phyloP scores from a whole-genome alignment of 2,113 vertebrate genomes.

The Labrus mixtus region DNA sequence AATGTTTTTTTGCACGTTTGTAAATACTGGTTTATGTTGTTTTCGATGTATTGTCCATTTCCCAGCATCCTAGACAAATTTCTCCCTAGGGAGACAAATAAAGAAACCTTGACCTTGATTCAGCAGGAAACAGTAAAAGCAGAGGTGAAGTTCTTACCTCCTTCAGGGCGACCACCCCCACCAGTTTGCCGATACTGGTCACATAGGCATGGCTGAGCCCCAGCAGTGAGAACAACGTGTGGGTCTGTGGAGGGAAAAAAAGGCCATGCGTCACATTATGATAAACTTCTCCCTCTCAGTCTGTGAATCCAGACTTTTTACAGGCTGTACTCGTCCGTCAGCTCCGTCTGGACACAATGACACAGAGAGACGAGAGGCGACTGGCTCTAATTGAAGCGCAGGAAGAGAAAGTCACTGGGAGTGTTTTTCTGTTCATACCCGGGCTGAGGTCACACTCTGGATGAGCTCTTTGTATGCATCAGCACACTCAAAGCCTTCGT shows the following conservation, averaged over 20 bases:
- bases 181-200: slow-evolving; percentile 94
- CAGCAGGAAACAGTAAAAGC: too few relatives aligned
- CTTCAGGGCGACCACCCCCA: slow-evolving; percentile 92
- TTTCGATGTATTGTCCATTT: too few relatives aligned
- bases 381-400: not conserved
- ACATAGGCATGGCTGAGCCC: slow-evolving; percentile 94
- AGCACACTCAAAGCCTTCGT: slow-evolving; percentile 15
- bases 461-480: slow-evolving; percentile 54
- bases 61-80: too few relatives aligned
- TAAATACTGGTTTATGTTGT: too few relatives aligned
- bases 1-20: too few relatives aligned
- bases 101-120: too few relatives aligned
- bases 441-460: slow-evolving; percentile 25
- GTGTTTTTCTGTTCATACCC: slow-evolving; percentile 4
- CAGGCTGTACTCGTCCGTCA: slow-evolving; percentile 10
- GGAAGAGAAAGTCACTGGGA: slow-evolving; percentile 14
- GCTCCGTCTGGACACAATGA: slow-evolving; percentile 22
- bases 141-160: slow-evolving; percentile 83
- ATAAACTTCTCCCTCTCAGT: not conserved
- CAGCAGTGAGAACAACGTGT: slow-evolving; percentile 93
- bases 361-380: slow-evolving; percentile 19
- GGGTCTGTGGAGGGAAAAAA: slow-evolving; percentile 83
- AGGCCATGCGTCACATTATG: slow-evolving; percentile 3
- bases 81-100: too few relatives aligned
- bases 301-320: slow-evolving; percentile 17